Base-by-base conservation (phyloP, 2,797 vertebrate species). In the Alfaro cultratus region DNA sequence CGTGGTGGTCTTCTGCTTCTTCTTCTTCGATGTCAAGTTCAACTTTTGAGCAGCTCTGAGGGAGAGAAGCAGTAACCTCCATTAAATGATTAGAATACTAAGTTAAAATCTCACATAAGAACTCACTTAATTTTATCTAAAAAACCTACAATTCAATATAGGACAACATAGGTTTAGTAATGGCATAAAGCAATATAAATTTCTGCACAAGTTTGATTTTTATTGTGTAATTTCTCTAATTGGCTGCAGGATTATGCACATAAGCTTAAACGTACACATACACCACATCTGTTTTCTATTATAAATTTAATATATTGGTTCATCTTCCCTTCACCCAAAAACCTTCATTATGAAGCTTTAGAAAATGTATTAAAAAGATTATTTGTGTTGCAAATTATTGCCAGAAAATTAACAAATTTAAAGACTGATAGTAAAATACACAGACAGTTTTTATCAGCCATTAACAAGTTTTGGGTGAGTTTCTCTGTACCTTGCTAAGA, bases 1-100 rank as follows among this genome's bases (percentile, higher is more conserved):
- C 0, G 89, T 8, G 80, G 94, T 26, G 87, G 94, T 73, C 94
- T 97, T 95, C 85, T 97, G 98, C 89, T 99, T 99, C 97, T 98
- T 99, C 93, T 96, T 96, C 93, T 99, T 99, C 62, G 98, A 99
- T 0, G 98, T 97, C 45, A 99, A 95, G 83, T 98, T 99, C 86
- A 99, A 87, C 93, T 99, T 99, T 93, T 99, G 98, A 85, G 98
- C 98, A 68, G 98, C 98, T 96, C 98, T 99, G 94, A 83, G 53
- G 78, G n/a, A 67, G 21, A 68, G 72, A 76, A 80, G 60, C 1
- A 62, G 31, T 41, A 51, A 73, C 6, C 13, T 7, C 13, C 41
- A 7, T 80, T 41, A 76, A 51, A 41, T 31, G 39, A 68, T 79
- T 0, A n/a, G 26, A 43, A 41, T 2, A 47, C 5, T 77, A 60